Conservation (phyloP, 2,113 vertebrate species). For the Pterocles gutturalis region DNA sequence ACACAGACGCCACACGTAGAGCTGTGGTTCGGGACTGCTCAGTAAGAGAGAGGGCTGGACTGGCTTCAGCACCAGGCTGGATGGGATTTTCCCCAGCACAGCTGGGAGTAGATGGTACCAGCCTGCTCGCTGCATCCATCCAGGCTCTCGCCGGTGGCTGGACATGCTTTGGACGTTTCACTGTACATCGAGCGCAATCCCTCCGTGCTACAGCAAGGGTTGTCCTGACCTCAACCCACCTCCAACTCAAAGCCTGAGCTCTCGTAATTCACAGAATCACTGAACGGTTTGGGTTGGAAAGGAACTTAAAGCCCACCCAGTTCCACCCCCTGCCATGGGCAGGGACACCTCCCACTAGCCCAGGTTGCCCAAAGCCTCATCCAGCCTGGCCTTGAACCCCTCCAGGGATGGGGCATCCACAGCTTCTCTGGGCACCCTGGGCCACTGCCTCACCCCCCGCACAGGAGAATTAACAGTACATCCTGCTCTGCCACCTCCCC, state of each 20-base stretch:
- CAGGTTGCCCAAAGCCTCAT: too few relatives aligned
- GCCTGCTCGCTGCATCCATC: background rate
- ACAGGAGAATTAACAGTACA: too few relatives aligned
- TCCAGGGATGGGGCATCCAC: too few relatives aligned
- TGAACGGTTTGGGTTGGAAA: too few relatives aligned
- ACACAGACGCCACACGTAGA: background rate
- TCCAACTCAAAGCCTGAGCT: background rate
- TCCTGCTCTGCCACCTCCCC: background rate
- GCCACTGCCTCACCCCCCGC: too few relatives aligned
- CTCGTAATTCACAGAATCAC: background rate
- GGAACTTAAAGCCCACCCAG: too few relatives aligned
- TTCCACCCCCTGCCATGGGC: too few relatives aligned
- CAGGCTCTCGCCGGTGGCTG: background rate
- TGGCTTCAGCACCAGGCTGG: background rate
- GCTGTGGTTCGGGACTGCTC: background rate
- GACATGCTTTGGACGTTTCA: fast-evolving
- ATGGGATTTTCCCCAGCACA: background rate
- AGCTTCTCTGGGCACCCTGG: too few relatives aligned
- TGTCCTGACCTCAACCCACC: background rate
- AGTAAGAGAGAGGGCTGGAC: background rate
- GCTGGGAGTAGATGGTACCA: background rate
- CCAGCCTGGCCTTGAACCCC: too few relatives aligned
- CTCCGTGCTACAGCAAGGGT: background rate
- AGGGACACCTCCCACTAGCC: too few relatives aligned
- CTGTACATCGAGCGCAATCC: background rate